Percentiles rank a stretch among this genome's conserved stretches.
These are phyloP conservation scores for Hylaeus anthracinus DNA, from an alignment of 1,140 invertebrate genomes.

Conservation along the genomic window DNA sequence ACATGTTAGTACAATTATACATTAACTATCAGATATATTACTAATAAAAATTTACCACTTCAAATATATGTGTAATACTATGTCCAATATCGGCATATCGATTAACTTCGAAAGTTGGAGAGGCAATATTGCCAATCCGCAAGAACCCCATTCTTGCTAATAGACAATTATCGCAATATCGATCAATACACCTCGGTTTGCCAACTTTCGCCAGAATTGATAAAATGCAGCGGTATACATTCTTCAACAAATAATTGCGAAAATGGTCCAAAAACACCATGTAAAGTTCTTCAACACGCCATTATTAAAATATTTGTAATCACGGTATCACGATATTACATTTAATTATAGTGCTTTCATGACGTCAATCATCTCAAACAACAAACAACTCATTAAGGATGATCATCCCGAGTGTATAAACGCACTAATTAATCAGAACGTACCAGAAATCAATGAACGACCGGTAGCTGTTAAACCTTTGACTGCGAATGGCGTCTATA, in stretches of 20 bases:
- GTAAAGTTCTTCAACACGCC: background rate
- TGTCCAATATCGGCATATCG: slow-evolving; percentile 14
- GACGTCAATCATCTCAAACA: no score
- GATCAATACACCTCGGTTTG: background rate
- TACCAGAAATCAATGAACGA: no score
- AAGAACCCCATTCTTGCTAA: background rate
- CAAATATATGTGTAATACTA: background rate
- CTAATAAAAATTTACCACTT: background rate
- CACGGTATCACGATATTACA: background rate
- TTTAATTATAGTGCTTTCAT: no score
- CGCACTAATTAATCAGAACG: no score
- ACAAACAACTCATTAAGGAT: no score
- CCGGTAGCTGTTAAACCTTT: no score
- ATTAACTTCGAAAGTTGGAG: background rate
- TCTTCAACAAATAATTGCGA: background rate
- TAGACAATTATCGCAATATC: background rate
- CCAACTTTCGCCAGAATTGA: background rate
- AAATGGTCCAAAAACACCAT: background rate
- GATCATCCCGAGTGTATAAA: no score
- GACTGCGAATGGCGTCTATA: no score
- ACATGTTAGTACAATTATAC: no score
- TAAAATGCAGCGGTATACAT: background rate
- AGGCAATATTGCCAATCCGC: background rate
- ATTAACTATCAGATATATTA: no score
- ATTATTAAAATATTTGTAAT: no score